phyloP scores from a whole-genome alignment of 2,113 vertebrate species.

The Zingel zingel region DNA sequence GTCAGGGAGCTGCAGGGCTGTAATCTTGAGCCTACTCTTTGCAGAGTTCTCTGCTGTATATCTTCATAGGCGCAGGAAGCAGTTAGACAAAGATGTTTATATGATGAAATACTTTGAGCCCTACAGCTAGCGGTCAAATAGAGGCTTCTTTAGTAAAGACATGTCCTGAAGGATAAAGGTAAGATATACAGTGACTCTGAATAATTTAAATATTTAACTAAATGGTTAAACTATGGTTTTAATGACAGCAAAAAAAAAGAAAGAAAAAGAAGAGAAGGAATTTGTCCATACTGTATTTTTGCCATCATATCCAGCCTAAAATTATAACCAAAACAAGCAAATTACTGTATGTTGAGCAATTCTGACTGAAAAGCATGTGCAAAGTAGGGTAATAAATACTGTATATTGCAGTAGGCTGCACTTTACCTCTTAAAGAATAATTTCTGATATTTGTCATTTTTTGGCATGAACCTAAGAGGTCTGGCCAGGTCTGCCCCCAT shows the following conservation, averaged over 20 bases:
- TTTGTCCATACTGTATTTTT: background rate
- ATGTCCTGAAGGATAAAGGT: constrained; percentile 14
- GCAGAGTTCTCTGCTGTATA: constrained; percentile 43
- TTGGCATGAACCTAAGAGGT: constrained; percentile 24
- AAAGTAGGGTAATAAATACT: background rate
- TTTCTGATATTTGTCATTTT: constrained; percentile 41
- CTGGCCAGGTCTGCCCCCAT: background rate
- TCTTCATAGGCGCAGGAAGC: constrained; percentile 57
- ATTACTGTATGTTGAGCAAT: background rate
- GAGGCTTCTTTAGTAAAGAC: constrained; percentile 9
- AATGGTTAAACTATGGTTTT: background rate
- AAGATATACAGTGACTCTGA: constrained; percentile 3
- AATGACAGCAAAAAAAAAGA: background rate
- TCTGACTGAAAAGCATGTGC: background rate
- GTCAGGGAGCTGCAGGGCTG: constrained; percentile 72
- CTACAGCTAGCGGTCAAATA: background rate
- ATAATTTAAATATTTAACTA: constrained; percentile 15
- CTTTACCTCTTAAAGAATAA: constrained; percentile 5
- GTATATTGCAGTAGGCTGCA: constrained; percentile 25
- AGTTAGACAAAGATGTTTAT: constrained; percentile 58
- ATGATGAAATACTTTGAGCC: constrained; percentile 48
- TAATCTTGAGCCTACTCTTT: constrained; percentile 69
- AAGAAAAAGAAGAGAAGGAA: background rate
- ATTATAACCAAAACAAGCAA: background rate
- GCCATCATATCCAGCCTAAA: background rate